Base-by-base conservation (phyloP, 2,888 invertebrate species). In the Ichneumon xanthorius region DNA sequence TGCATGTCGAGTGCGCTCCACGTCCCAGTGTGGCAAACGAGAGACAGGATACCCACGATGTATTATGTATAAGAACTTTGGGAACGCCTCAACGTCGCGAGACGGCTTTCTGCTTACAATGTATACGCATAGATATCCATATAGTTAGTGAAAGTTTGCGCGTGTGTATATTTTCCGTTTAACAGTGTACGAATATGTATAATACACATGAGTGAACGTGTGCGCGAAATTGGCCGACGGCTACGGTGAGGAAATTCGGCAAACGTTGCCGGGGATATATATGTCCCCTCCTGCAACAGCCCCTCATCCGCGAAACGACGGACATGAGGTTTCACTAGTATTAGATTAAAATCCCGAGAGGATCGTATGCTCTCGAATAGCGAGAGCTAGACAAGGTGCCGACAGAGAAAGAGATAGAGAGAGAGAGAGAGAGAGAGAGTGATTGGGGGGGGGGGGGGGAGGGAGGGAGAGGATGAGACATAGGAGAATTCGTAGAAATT, bases 11-110 rank as follows among this genome's bases (percentile, higher is more conserved):
- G 72, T 78, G 78, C 40, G 77, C 78, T 48, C 58, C 63, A 68
- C 61, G 53, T 68, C 61, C 61, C 68, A 78, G 68, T 76, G 73
- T 78, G 77, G 78, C 63, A 73, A 85, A 81, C 72, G 61, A 81
- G 81, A 65, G 81, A 78, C 84, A 70, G 84, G 73, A 75, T 78
- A 81, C 30, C 73, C 61, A 68, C 61, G 78, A 85, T 85, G 84
- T 85, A 85, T 85, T 81, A 85, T 81, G 84, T 78, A 81, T 85
- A 85, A 85, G 84, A 81, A 85, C 63, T 81, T 85, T 78, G 55
- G 19, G 68, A 81, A 80, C 75, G 63, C 63, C 55, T 76, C 79
- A 63, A 53, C 76, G 50, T 81, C 81, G 77, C 70, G 80, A 75
- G 77, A 75, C 61, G 33, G 80, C 77, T 85, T 81, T 78, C 73